Evolutionary conservation across 2,797 vertebrate genomes (phyloP), one percentile per base, ranked within the genome.

Genomic region (Enteromius trimaculatus): DNA sequence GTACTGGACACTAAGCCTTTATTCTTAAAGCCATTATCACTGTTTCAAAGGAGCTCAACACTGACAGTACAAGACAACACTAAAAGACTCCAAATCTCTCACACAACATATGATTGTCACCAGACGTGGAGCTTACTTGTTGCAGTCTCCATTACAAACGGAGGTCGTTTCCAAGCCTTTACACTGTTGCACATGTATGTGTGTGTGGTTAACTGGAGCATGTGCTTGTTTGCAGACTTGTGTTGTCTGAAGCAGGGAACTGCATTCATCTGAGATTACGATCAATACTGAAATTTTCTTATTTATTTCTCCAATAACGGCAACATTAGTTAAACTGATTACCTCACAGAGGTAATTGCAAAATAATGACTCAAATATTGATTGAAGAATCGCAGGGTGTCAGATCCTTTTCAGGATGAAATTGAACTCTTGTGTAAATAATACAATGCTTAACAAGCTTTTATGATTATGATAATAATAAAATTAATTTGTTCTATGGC

Each of bases 301-400:
- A 80, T 83, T 87, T 80, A 69, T 69, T 53, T 74, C 76, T 74
- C 34, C 69, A 80, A 71, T 65, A 79, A 37, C 77, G 64, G 65
- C 37, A 60, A 58, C 68, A 53, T 72, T 60, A 83, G 80, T 65
- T 87, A 80, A 87, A 87, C 49, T 26, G 80, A 87, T 85, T 77
- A 80, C 71, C 17, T 77, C 13, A 6, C 47, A 68, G 66, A 71
- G 47, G 80, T 77, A 82, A 84, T 80, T 79, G 70, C 49, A 76
- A 75, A 84, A 68, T 76, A 77, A 84, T 82, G 70, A 42, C 64
- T 34, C 7, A 51, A 55, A 49, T 81, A 84, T 84, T 49, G 60
- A 77, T 69, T 77, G 47, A 65, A 58, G 9, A 55, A 64, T 65
- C 17, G 31, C 68, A 49, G 51, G 53, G 58, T 49, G 44, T 31